A percentile compares a stretch with the other conserved stretches of the same genome.
These are phyloP conservation scores for Cotesia glomerata DNA, from an alignment of 1,140 invertebrate species.

Conservation along the genomic window DNA sequence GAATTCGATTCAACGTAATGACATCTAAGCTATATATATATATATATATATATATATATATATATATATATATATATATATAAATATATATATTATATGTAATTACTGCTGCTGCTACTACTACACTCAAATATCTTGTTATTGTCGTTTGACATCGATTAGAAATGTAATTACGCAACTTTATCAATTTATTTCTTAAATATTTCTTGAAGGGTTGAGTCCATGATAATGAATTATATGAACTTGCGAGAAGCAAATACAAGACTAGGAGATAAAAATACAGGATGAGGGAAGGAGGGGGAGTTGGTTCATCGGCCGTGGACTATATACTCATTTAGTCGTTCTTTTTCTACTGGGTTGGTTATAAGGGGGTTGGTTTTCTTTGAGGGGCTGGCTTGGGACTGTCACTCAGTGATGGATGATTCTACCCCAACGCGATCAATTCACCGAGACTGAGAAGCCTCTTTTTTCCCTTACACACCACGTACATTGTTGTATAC, in stretches of 20 bases:
- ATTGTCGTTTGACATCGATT: too few relatives aligned
- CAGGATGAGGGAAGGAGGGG: constrained; percentile 34
- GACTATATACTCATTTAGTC: constrained; percentile 42
- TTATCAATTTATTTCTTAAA: too few relatives aligned
- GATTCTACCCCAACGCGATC: constrained; percentile 60
- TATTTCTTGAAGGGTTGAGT: too few relatives aligned
- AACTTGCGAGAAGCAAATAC: too few relatives aligned
- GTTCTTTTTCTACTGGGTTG: constrained; percentile 40
- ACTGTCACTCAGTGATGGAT: constrained; percentile 62
- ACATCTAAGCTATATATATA: not conserved
- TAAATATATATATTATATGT: not conserved
- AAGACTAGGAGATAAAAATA: too few relatives aligned
- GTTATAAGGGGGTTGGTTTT: constrained; percentile 38
- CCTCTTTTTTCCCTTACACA: not conserved
- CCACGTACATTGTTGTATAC: not conserved
- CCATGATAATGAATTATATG: too few relatives aligned
- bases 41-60: not conserved
- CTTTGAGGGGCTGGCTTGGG: constrained; percentile 51
- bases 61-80: not conserved
- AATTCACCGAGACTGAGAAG: constrained; percentile 50
- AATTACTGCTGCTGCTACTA: too few relatives aligned
- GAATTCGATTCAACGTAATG: constrained; percentile 6
- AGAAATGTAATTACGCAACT: too few relatives aligned
- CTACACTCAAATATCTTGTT: too few relatives aligned
- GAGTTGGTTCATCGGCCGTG: constrained; percentile 53